Conservation (phyloP, 2,113 vertebrate species). For the Bambusicola thoracicus region DNA sequence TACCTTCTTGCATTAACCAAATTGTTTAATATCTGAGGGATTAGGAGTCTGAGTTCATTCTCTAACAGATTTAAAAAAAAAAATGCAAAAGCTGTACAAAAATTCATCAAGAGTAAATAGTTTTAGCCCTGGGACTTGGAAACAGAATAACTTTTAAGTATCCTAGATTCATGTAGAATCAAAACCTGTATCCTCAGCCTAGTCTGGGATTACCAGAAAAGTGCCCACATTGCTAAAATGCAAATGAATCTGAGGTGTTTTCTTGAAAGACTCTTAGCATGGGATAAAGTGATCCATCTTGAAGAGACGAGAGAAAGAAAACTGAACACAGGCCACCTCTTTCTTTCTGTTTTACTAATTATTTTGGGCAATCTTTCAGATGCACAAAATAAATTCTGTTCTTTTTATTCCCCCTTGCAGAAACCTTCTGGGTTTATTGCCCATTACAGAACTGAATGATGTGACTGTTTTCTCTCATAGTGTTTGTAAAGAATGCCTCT, state of each 20-base stretch:
- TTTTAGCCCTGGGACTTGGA: not conserved
- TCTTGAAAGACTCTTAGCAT: not conserved
- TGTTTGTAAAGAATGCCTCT: not conserved
- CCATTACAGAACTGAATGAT: not conserved
- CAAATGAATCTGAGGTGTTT: not conserved
- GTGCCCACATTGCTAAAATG: not conserved
- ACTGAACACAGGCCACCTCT: accelerated
- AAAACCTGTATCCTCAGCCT: not conserved
- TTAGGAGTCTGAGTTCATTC: not conserved
- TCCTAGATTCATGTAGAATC: not conserved
- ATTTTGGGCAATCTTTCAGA: not conserved
- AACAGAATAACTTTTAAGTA: not conserved
- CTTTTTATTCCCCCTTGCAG: not conserved
- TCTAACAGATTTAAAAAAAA: no score
- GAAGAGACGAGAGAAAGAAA: not conserved
- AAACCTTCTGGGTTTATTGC: not conserved
- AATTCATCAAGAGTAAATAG: not conserved
- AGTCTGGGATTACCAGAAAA: not conserved
- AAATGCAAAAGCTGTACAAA: not conserved
- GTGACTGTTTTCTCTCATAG: not conserved
- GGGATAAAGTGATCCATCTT: not conserved
- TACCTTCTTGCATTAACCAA: not conserved
- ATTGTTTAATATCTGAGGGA: not conserved
- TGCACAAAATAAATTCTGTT: not conserved
- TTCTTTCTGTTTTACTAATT: not conserved